These are phyloP conservation scores for Chrysomallon squamiferum DNA, from an alignment of 1,140 invertebrate genomes.

Conservation along the genomic window DNA sequence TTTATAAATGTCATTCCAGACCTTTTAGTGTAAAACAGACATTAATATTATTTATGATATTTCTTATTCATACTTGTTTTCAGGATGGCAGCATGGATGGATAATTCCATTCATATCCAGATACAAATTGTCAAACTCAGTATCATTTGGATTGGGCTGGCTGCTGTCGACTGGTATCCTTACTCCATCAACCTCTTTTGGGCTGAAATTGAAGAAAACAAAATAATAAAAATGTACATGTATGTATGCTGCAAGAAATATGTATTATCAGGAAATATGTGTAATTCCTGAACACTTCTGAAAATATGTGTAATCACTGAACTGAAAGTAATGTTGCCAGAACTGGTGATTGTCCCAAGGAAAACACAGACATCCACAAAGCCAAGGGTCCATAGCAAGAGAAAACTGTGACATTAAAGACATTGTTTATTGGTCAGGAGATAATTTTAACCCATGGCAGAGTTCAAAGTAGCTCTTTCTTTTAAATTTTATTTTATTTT, in stretches of 20 bases:
- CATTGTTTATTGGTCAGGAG: too few relatives aligned
- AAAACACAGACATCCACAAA: too few relatives aligned
- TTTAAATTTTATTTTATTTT: too few relatives aligned
- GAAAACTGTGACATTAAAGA: too few relatives aligned
- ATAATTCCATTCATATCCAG: slow-evolving; percentile 99
- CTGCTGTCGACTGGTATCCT: slow-evolving; percentile 79
- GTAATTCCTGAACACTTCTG: too few relatives aligned
- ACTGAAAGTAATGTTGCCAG: too few relatives aligned
- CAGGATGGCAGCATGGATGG: slow-evolving; percentile 99
- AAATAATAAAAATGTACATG: slow-evolving; percentile 2
- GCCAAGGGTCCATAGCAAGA: too few relatives aligned
- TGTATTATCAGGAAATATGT: too few relatives aligned
- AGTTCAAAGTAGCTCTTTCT: too few relatives aligned
- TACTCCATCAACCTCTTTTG: slow-evolving; percentile 66
- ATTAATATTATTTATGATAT: not conserved
- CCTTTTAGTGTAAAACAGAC: not conserved
- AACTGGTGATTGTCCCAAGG: not conserved
- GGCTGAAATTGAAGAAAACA: slow-evolving; percentile 54
- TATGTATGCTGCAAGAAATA: not conserved
- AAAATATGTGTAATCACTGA: too few relatives aligned
- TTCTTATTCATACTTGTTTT: slow-evolving; percentile 78
- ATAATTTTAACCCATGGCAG: too few relatives aligned
- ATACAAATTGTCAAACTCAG: slow-evolving; percentile 95
- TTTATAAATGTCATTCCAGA: not conserved
- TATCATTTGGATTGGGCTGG: slow-evolving; percentile 91